These are phyloP conservation scores for Halcyon badia DNA, from an alignment of 2,797 vertebrate species.

Conservation along the genomic window DNA sequence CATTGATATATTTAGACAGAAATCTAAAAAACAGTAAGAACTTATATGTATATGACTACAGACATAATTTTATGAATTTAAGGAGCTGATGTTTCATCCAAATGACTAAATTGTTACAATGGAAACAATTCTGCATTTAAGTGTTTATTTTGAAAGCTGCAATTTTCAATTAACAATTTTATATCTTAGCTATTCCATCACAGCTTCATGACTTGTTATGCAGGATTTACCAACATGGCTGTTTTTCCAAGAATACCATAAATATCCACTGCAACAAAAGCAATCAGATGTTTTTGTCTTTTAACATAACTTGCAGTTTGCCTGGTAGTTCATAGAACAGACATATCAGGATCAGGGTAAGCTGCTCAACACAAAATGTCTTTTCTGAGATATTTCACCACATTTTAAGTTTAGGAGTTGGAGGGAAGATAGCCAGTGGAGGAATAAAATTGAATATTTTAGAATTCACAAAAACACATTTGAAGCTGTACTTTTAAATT, in stretches of 20 bases:
- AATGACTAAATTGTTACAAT: neutral
- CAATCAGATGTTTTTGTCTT: neutral
- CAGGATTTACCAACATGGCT: neutral
- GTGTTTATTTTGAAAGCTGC: neutral
- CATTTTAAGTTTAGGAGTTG: neutral
- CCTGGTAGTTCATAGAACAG: neutral
- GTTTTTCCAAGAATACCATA: neutral
- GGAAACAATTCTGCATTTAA: neutral
- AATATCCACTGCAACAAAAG: neutral
- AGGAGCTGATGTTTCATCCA: neutral
- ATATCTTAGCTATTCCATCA: neutral
- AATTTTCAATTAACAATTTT: neutral
- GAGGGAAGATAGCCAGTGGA: neutral
- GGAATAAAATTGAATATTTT: neutral
- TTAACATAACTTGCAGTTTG: neutral
- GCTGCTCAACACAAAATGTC: neutral
- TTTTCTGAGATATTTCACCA: neutral
- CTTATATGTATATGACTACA: neutral
- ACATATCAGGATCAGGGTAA: neutral
- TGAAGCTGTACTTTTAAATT: neutral
- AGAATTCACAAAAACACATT: neutral
- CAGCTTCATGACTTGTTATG: neutral
- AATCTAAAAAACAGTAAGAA: neutral
- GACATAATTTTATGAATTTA: neutral
- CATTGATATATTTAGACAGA: neutral